phyloP scores from a whole-genome alignment of 2,113 vertebrate species.

The Osmerus eperlanus region DNA sequence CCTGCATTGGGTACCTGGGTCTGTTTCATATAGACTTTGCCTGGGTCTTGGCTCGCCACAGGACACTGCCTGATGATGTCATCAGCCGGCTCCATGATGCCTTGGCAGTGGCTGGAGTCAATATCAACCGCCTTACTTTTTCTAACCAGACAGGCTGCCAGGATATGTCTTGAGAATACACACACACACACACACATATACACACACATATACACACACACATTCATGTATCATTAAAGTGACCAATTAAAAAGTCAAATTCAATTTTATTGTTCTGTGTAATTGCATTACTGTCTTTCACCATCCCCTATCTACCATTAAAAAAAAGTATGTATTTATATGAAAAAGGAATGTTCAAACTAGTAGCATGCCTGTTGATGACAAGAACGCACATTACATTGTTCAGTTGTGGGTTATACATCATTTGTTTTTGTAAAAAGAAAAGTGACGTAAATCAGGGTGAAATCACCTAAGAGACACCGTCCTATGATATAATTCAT shows the following conservation, averaged over 20 bases:
- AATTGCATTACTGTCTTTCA: background rate
- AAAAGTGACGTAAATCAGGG: background rate
- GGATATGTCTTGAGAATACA: background rate
- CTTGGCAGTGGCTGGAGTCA: conserved; percentile 19
- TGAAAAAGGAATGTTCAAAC: too few relatives aligned
- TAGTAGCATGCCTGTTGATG: too few relatives aligned
- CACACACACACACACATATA: background rate
- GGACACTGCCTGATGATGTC: background rate
- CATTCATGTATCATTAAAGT: background rate
- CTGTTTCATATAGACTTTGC: conserved; percentile 52
- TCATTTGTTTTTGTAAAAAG: too few relatives aligned
- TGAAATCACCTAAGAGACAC: background rate
- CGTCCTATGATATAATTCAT: background rate
- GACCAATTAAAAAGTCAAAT: conserved; percentile 7
- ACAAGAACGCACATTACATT: too few relatives aligned
- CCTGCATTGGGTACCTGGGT: conserved; percentile 38
- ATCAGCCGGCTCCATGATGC: conserved; percentile 5
- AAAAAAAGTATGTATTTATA: too few relatives aligned
- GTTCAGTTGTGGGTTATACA: too few relatives aligned
- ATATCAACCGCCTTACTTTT: conserved; percentile 20
- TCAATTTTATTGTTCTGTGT: too few relatives aligned
- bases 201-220: conserved; percentile 1
- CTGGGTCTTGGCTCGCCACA: conserved; percentile 55
- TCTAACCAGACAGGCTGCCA: conserved; percentile 44
- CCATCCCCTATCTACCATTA: too few relatives aligned